phyloP scores from a whole-genome alignment of 2,797 vertebrate genomes.

The Halcyon smyrnensis region DNA sequence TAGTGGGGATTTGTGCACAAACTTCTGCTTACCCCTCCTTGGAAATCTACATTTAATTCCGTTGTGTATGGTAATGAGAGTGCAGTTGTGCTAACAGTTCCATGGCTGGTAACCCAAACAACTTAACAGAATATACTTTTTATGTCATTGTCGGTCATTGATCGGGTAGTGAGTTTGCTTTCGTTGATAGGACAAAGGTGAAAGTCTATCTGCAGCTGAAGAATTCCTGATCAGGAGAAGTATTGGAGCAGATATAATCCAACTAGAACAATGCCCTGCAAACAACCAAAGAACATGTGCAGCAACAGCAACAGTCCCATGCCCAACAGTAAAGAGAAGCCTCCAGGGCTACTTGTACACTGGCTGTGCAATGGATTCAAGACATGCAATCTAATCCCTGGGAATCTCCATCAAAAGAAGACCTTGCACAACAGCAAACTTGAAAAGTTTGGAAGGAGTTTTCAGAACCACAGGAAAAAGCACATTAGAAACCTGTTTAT shows the following conservation, averaged over 20 bases:
- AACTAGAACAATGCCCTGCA: not conserved
- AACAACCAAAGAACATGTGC: not conserved
- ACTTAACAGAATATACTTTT: not conserved
- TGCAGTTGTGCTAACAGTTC: not conserved
- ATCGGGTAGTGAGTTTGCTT: not conserved
- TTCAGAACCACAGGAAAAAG: not conserved
- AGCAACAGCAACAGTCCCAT: not conserved
- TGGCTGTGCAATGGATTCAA: not conserved
- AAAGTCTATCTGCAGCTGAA: not conserved
- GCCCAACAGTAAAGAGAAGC: not conserved
- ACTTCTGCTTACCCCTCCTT: not conserved
- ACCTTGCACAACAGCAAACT: not conserved
- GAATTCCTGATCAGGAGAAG: not conserved
- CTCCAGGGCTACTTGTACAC: not conserved
- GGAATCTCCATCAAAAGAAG: not conserved
- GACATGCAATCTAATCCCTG: not conserved
- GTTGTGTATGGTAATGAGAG: not conserved
- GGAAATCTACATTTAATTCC: conserved; percentile 29
- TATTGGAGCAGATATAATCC: not conserved
- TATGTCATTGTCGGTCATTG: not conserved
- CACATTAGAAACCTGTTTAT: not conserved
- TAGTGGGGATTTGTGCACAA: not conserved
- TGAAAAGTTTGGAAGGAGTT: not conserved
- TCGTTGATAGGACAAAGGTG: not conserved
- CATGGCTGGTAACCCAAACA: not conserved